phyloP scores from a whole-genome alignment of 2,113 vertebrate species.

The Reinhardtius hippoglossoides region DNA sequence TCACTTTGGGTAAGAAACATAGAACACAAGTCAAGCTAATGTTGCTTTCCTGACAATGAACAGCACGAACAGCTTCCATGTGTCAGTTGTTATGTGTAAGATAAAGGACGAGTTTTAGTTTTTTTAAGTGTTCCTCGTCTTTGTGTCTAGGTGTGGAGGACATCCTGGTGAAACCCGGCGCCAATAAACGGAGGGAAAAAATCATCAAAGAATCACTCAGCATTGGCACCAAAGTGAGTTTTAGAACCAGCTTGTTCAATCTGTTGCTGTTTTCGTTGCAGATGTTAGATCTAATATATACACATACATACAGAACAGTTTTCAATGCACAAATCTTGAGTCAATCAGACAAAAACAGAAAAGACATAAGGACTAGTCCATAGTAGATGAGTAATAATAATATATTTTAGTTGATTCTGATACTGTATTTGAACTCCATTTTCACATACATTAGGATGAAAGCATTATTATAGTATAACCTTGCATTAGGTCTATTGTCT shows the following conservation, averaged over 20 bases:
- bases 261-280: not conserved
- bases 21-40: not conserved
- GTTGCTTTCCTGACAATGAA: not conserved
- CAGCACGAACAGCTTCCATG: not conserved
- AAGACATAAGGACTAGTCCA: too few species aligned
- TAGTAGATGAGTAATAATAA: too few species aligned
- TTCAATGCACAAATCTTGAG: too few species aligned
- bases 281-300: not conserved
- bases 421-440: too few species aligned
- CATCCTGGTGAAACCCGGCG: slow-evolving; percentile 90
- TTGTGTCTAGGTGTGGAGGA: slow-evolving; percentile 90
- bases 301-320: too few species aligned
- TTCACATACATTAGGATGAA: too few species aligned
- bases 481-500: too few species aligned
- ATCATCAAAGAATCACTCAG: slow-evolving; percentile 87
- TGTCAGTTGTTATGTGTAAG: not conserved
- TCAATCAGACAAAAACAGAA: too few species aligned
- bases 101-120: not conserved
- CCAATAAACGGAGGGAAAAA: slow-evolving; percentile 84
- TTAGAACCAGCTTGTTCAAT: not conserved
- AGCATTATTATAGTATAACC: too few species aligned
- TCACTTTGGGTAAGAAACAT: slow-evolving; percentile 89
- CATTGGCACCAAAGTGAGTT: slow-evolving; percentile 87
- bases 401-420: not conserved
- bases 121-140: not conserved